phyloP scores from a whole-genome alignment of 2,797 vertebrate species.

The Decapterus maruadsi region DNA sequence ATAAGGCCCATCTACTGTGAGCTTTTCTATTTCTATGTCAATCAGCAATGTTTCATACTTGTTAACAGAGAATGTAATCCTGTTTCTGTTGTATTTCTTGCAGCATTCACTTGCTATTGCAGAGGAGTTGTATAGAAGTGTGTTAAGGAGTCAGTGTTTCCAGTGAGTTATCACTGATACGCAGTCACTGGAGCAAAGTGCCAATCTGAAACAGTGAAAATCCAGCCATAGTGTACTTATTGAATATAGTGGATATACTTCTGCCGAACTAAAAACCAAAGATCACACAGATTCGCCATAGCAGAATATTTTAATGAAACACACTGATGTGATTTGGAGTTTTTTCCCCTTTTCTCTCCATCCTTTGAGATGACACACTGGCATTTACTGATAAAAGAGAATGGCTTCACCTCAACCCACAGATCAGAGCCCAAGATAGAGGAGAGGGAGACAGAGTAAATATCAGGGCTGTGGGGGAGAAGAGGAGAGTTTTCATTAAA shows the following conservation, averaged over 20 bases:
- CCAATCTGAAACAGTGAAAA: no score
- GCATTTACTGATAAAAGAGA: constrained; percentile 53
- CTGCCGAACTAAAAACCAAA: no score
- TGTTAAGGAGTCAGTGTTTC: no score
- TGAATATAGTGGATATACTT: no score
- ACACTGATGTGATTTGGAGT: constrained; percentile 14
- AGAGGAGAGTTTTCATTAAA: constrained; percentile 29
- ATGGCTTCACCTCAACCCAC: constrained; percentile 37
- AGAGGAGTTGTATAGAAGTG: background rate
- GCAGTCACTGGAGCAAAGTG: no score
- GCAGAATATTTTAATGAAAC: constrained; percentile 14
- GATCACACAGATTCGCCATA: no score
- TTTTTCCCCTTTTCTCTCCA: background rate
- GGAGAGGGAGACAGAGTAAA: constrained; percentile 37
- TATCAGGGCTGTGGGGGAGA: constrained; percentile 21
- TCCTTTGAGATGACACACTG: constrained; percentile 34
- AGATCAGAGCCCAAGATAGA: constrained; percentile 35
- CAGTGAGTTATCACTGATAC: no score
- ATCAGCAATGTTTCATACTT: background rate
- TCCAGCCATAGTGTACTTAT: no score
- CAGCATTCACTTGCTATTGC: background rate
- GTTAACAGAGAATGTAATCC: background rate
- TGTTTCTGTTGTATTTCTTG: background rate
- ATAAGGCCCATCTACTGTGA: no score
- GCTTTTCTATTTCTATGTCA: no score